Conservation (phyloP, 2,888 invertebrate genomes). For the Eutolmus rufibarbis region DNA sequence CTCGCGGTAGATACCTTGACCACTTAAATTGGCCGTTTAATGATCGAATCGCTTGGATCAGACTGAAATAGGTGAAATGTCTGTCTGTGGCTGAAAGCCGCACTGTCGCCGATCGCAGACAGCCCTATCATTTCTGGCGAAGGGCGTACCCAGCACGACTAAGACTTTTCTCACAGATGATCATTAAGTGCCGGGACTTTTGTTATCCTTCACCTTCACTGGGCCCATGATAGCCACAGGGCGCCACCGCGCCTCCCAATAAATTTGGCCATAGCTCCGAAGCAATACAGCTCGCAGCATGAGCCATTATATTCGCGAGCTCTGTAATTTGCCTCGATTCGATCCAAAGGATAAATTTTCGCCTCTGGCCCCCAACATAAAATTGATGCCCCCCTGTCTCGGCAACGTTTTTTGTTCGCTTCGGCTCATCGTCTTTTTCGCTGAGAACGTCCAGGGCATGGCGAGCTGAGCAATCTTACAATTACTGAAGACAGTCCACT, state of each 20-base stretch:
- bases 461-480: neutral
- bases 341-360: slow-evolving; percentile 30
- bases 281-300: slow-evolving; percentile 18
- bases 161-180: slow-evolving; percentile 27
- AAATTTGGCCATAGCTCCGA: slow-evolving; percentile 3
- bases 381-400: slow-evolving; percentile 6
- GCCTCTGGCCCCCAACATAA: slow-evolving; percentile 21
- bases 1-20: neutral
- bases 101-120: neutral
- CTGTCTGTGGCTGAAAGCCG: neutral
- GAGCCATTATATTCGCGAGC: slow-evolving; percentile 5
- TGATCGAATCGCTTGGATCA: neutral
- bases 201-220: slow-evolving; percentile 33
- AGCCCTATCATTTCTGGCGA: neutral
- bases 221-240: slow-evolving; percentile 6
- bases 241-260: slow-evolving; percentile 14
- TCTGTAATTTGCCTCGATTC: slow-evolving; percentile 36
- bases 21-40: neutral
- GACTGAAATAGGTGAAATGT: neutral
- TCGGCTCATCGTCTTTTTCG: neutral
- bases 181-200: slow-evolving; percentile 19
- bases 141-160: neutral
- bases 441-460: neutral
- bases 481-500: neutral
- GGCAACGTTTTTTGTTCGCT: neutral